Base-by-base conservation (phyloP, 2,113 vertebrate species). In the Cariama cristata region DNA sequence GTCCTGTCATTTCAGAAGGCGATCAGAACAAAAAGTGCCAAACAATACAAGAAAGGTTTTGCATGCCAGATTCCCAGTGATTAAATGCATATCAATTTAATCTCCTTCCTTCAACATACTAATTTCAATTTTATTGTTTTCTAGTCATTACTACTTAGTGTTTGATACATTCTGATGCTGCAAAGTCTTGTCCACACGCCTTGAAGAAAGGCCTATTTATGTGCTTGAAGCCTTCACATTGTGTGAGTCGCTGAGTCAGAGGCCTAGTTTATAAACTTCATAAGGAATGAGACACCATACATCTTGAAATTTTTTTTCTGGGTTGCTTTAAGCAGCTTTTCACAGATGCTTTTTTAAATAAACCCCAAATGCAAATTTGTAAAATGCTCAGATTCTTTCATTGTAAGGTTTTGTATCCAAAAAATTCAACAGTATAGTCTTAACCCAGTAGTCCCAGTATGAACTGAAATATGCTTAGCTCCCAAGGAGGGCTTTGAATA, bases 181-280 rank as follows among this genome's bases (percentile, higher is more conserved):
- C 13, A 23, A 58, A 53, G 2, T 20, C 32, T 84, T 72, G 9
- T 44, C 30, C 23, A 45, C 3, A 2, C 38, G 11, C 24, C 38
- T 71, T 89, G 35, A 71, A 79, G 55, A 74, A 79, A 69, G 19
- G 18, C 2, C 4, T 38, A 2, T 62, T 75, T 72, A 22, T 3
- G 8, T 69, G 5, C 19, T 44, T 93, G 56, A 58, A 62, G 8
- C 32, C 33, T 40, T 58, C 11, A 71, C 7, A 60, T 38, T 38
- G 4, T 9, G 4, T 47, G 19, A 18, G 14, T 2, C 55, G 49
- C 23, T 56, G 16, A 71, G 16, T 4, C 0, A 0, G 8, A 58
- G 28, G 18, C 27, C 14, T 21, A 21, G 9, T 17, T 60, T 33
- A 74, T 69, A n/a, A 74, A 66, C 2, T n/a, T 45, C 26, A 28